Conservation (phyloP, 2,113 vertebrate species). For the Opisthocomus hoazin region DNA sequence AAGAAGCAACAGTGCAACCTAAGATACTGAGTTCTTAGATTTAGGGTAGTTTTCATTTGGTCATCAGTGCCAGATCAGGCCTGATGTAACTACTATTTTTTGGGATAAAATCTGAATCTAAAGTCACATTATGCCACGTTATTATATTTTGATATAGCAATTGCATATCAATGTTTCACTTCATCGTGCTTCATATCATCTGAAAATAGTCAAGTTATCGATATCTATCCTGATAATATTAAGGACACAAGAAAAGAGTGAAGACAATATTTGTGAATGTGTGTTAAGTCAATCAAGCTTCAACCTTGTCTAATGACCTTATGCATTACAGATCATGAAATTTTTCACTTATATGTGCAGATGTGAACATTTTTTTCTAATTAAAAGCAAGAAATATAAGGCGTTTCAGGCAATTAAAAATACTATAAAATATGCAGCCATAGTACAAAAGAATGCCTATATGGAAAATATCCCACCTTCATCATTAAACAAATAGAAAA, state of each 20-base stretch:
- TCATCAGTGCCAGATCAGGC: not conserved
- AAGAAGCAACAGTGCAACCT: not conserved
- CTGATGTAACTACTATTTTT: not conserved
- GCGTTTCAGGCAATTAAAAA: not conserved
- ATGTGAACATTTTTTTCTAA: not conserved
- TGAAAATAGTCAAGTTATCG: not conserved
- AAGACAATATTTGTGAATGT: not conserved
- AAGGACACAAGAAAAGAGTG: not conserved
- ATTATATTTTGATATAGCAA: not conserved
- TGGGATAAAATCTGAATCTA: not conserved
- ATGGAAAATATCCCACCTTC: not conserved
- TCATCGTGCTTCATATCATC: not conserved
- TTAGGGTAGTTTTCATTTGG: not conserved
- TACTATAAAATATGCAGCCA: not conserved
- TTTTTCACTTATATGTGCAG: not conserved
- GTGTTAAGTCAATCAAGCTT: not conserved
- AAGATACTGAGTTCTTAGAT: not conserved
- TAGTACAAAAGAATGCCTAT: not conserved
- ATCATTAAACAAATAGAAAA: constrained; percentile 13
- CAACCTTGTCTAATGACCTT: not conserved
- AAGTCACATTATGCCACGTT: not conserved
- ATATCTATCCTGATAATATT: not conserved
- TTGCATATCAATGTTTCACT: not conserved
- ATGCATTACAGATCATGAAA: not conserved
- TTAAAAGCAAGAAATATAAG: not conserved